These are phyloP conservation scores for Dermatophagoides farinae DNA, from an alignment of 1,140 invertebrate genomes.

Conservation along the genomic window DNA sequence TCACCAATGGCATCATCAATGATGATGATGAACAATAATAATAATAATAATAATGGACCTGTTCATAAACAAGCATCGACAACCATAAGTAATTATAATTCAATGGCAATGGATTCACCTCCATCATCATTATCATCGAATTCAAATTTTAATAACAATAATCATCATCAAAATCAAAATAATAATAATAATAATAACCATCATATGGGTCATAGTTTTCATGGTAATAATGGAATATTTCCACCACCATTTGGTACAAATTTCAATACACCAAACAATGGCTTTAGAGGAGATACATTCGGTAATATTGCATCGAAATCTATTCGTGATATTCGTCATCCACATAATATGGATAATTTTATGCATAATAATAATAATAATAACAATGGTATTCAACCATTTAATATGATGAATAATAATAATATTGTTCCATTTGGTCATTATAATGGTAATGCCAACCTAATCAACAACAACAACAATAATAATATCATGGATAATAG, in stretches of 20 bases:
- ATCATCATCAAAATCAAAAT: too few species aligned
- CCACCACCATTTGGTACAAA: not conserved
- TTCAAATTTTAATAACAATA: too few species aligned
- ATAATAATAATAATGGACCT: not conserved
- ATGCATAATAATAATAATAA: not conserved
- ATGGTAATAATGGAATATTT: not conserved
- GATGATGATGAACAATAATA: not conserved
- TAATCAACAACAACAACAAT: not conserved
- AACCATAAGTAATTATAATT: not conserved
- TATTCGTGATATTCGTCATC: not conserved
- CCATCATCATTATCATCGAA: too few species aligned
- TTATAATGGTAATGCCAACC: too few species aligned
- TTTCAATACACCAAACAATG: not conserved
- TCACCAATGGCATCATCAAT: not conserved
- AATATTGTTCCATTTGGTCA: not conserved
- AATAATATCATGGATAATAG: too few species aligned
- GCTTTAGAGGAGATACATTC: not conserved
- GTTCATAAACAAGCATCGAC: not conserved
- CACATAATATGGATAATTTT: not conserved
- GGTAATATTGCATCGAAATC: too few species aligned
- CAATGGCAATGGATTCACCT: not conserved
- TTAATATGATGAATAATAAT: not conserved
- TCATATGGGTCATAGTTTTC: not conserved
- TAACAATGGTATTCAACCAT: not conserved
- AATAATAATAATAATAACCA: not conserved